Percentiles rank a stretch among this genome's conserved stretches.
Conservation (phyloP, 2,797 vertebrate genomes). For the Smutsia gigantea region DNA sequence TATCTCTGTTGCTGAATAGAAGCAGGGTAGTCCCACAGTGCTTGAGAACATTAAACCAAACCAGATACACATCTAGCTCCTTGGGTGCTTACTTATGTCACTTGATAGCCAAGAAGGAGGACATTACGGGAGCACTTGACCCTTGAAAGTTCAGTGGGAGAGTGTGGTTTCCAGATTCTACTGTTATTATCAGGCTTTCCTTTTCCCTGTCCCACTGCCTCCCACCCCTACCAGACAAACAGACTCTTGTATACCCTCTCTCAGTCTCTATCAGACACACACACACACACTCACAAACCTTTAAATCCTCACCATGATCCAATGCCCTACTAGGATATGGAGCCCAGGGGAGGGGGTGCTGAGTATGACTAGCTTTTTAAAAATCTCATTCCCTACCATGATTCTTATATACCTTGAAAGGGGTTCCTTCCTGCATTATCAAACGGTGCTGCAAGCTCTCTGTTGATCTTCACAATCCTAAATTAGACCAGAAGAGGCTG, state of each 20-base stretch:
- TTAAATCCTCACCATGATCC: background rate
- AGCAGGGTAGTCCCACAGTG: background rate
- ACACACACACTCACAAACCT: background rate
- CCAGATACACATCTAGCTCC: background rate
- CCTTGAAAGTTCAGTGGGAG: background rate
- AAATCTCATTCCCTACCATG: background rate
- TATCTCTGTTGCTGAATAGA: background rate
- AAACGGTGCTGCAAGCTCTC: background rate
- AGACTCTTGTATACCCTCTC: fast-evolving
- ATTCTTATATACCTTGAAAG: background rate
- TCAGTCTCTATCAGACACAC: background rate
- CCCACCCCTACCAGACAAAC: background rate
- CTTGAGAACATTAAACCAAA: background rate
- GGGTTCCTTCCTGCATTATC: background rate
- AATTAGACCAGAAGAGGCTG: background rate
- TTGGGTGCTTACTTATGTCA: background rate
- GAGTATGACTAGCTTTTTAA: background rate
- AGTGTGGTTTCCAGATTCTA: background rate
- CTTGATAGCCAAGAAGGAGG: background rate
- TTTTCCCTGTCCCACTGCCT: background rate
- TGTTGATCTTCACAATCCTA: background rate
- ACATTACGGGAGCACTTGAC: background rate
- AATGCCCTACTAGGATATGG: background rate
- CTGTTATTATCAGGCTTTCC: background rate
- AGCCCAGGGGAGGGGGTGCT: fast-evolving